These are phyloP conservation scores for Rhagium mordax DNA, from an alignment of 2,888 invertebrate species.

Conservation along the genomic window DNA sequence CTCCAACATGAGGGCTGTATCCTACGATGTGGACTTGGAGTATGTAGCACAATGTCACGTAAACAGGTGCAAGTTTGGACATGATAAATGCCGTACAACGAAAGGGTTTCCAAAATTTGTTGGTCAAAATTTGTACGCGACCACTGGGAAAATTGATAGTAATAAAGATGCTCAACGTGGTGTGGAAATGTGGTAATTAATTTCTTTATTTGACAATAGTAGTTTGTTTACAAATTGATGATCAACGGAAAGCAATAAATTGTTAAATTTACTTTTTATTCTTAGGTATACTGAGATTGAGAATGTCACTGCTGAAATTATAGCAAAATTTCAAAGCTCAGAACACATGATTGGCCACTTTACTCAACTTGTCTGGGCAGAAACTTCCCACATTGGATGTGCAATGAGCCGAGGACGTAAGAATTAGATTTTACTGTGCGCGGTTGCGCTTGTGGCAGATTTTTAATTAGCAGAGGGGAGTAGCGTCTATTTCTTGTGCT, in stretches of 20 bases:
- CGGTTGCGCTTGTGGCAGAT: too few relatives aligned
- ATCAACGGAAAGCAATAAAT: too few relatives aligned
- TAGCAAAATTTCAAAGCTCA: background rate
- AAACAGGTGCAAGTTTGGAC: slow-evolving; percentile 44
- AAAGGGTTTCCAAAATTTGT: slow-evolving; percentile 5
- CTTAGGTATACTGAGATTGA: slow-evolving; percentile 42
- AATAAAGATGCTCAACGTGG: background rate
- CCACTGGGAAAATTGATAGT: too few relatives aligned
- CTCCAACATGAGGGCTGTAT: slow-evolving; percentile 41
- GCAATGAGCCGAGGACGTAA: background rate
- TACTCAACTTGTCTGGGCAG: slow-evolving; percentile 49
- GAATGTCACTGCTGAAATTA: background rate
- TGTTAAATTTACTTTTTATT: too few relatives aligned
- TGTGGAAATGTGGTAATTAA: slow-evolving; percentile 1
- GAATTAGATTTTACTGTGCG: too few relatives aligned
- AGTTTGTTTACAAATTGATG: too few relatives aligned
- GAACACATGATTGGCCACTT: slow-evolving; percentile 41
- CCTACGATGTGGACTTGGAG: slow-evolving; percentile 51
- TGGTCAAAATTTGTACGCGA: slow-evolving; percentile 45
- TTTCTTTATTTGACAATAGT: background rate
- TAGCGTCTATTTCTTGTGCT: too few relatives aligned
- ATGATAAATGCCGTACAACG: slow-evolving; percentile 48
- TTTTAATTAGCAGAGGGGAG: too few relatives aligned
- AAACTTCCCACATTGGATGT: slow-evolving; percentile 47
- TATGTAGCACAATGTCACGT: slow-evolving; percentile 50